Percentiles rank a stretch among this genome's conserved stretches.
These are phyloP conservation scores for Macaca mulatta DNA, from an alignment of 2,113 vertebrate species.

Conservation along the genomic window DNA sequence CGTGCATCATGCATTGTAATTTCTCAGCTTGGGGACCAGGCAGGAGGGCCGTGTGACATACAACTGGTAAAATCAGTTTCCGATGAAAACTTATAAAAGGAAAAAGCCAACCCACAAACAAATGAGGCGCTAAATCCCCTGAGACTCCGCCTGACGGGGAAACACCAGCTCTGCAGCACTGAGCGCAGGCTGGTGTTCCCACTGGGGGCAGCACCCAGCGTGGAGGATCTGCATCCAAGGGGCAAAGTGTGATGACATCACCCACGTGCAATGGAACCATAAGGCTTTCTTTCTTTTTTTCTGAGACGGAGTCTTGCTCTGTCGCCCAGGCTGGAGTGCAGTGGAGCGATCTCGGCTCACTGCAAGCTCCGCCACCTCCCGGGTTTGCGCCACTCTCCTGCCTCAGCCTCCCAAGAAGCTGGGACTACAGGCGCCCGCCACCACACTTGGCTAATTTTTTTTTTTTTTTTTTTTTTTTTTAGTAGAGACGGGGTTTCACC, in stretches of 20 bases:
- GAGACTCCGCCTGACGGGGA: neutral
- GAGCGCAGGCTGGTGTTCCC: neutral
- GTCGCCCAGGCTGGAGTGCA: too few relatives aligned
- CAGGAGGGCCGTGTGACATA: neutral
- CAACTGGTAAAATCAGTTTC: slow-evolving; percentile 16
- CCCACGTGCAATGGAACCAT: fast-evolving
- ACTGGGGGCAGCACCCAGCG: neutral
- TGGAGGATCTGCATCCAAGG: neutral
- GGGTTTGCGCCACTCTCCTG: too few relatives aligned
- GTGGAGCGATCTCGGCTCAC: too few relatives aligned
- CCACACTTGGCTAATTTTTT: too few relatives aligned
- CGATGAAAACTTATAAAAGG: slow-evolving; percentile 43
- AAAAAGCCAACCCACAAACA: slow-evolving; percentile 44
- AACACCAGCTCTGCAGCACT: neutral
- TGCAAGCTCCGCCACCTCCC: too few relatives aligned
- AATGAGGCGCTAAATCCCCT: neutral
- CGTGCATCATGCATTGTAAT: neutral
- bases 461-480: too few relatives aligned
- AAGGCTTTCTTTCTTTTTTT: neutral
- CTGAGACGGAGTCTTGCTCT: too few relatives aligned
- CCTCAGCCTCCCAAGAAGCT: too few relatives aligned
- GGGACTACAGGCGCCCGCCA: too few relatives aligned
- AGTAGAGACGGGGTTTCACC: too few relatives aligned
- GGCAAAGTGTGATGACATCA: neutral
- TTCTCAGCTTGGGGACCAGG: neutral